Conservation (phyloP, 1,140 invertebrate species). For the Euglossa dilemma region DNA sequence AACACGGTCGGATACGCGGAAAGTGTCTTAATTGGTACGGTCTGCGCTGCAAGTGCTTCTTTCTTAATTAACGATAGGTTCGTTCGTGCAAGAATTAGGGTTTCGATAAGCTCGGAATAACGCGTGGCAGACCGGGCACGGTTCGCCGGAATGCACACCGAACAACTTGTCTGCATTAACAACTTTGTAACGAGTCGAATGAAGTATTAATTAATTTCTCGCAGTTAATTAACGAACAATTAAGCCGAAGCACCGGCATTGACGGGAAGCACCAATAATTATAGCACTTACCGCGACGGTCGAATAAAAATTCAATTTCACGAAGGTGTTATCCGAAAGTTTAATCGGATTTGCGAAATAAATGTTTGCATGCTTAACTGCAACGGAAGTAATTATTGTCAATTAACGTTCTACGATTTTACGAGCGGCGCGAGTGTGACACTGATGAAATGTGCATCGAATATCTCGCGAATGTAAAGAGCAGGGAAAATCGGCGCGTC, state of each 20-base stretch:
- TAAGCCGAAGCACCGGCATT: slow-evolving; percentile 3
- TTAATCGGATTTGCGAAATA: not conserved
- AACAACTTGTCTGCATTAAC: slow-evolving; percentile 24
- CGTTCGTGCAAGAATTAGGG: not conserved
- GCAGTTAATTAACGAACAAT: slow-evolving; percentile 37
- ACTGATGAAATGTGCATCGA: no score
- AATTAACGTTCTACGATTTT: no score
- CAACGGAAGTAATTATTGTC: no score
- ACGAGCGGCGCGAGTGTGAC: no score
- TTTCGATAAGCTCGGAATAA: slow-evolving; percentile 2
- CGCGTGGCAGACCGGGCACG: not conserved
- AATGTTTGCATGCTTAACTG: not conserved
- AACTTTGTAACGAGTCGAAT: slow-evolving; percentile 40
- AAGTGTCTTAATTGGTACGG: not conserved
- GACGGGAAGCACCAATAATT: slow-evolving; percentile 20
- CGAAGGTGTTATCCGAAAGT: not conserved
- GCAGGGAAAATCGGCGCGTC: no score
- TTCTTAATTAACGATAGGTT: not conserved
- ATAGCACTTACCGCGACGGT: not conserved
- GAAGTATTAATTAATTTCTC: slow-evolving; percentile 41
- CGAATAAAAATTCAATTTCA: not conserved
- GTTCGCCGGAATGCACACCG: not conserved
- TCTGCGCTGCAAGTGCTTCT: not conserved
- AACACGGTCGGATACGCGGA: not conserved
- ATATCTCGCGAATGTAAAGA: no score